phyloP scores from a whole-genome alignment of 2,797 vertebrate species.

The Sebastes dallii region DNA sequence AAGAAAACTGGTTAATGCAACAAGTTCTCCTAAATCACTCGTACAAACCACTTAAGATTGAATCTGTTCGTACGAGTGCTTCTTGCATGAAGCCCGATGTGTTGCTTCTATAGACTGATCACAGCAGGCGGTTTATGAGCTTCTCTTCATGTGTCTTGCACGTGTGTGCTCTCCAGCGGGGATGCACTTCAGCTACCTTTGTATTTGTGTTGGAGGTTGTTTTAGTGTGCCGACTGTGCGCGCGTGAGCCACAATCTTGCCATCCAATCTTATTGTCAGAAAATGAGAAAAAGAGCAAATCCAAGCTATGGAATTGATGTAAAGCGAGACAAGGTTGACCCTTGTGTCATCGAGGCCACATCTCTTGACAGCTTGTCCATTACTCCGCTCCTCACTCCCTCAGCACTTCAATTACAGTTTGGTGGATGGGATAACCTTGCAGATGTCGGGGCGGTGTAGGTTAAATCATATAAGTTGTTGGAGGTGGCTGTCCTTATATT shows the following conservation, averaged over 20 bases:
- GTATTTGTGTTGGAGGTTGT: constrained; percentile 15
- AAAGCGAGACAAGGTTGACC: constrained; percentile 58
- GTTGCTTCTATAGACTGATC: constrained; percentile 45
- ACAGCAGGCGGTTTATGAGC: constrained; percentile 19
- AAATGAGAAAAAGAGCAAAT: constrained; percentile 55
- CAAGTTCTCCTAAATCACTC: no score
- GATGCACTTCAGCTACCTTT: constrained; percentile 1
- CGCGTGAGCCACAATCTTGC: constrained; percentile 10
- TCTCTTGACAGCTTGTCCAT: constrained; percentile 35
- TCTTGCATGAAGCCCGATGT: not conserved
- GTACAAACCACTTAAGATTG: no score
- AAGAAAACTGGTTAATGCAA: no score
- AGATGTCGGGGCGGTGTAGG: not conserved
- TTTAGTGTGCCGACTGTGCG: constrained; percentile 8
- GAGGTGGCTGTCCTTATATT: not conserved
- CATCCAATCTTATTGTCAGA: constrained; percentile 39
- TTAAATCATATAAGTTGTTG: not conserved
- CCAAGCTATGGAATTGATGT: constrained; percentile 46
- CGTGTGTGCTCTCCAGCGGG: not conserved
- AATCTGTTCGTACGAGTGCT: no score
- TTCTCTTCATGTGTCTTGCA: not conserved
- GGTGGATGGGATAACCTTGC: constrained; percentile 17
- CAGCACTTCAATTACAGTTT: constrained; percentile 23
- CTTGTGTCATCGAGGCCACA: constrained; percentile 28
- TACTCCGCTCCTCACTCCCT: not conserved